Conservation (phyloP, 2,113 vertebrate species). For the Entelurus aequoreus region DNA sequence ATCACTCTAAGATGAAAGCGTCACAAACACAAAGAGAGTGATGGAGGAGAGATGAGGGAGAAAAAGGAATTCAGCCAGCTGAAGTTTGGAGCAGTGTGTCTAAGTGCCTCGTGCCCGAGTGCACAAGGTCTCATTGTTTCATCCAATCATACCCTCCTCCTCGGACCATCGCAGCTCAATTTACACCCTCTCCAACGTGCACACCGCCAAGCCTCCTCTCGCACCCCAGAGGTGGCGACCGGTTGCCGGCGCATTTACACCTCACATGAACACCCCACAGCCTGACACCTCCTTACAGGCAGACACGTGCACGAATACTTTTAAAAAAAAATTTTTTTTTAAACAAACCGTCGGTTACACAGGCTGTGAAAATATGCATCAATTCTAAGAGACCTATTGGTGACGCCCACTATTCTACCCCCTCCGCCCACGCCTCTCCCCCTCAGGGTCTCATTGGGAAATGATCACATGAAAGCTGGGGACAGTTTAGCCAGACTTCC, state of each 20-base stretch:
- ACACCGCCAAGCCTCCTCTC: slow-evolving; percentile 40
- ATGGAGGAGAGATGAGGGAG: slow-evolving; percentile 32
- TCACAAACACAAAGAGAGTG: slow-evolving; percentile 52
- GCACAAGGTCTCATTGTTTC: slow-evolving; percentile 46
- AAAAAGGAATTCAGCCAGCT: slow-evolving; percentile 44
- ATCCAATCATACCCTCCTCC: slow-evolving; percentile 57
- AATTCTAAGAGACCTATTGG: slow-evolving; percentile 50
- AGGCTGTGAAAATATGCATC: slow-evolving; percentile 63
- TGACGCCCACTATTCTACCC: slow-evolving; percentile 22
- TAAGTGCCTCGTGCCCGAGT: slow-evolving; percentile 32
- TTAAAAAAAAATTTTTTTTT: too few relatives aligned
- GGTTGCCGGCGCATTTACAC: slow-evolving; percentile 70
- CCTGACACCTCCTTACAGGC: slow-evolving; percentile 27
- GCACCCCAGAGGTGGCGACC: slow-evolving; percentile 51
- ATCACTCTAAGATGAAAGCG: slow-evolving; percentile 58
- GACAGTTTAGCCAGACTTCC: slow-evolving; percentile 65
- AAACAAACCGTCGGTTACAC: slow-evolving; percentile 6
- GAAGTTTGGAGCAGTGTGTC: slow-evolving; percentile 39
- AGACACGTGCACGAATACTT: slow-evolving; percentile 20
- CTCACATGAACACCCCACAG: slow-evolving; percentile 35
- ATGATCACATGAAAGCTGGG: slow-evolving; percentile 33
- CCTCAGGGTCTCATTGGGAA: slow-evolving; percentile 30
- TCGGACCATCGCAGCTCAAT: slow-evolving; percentile 64
- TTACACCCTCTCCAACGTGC: slow-evolving; percentile 61
- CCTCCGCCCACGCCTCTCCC: neutral